Evolutionary conservation across 2,888 invertebrate species (phyloP), one percentile per base, ranked within the genome.

Genomic region (Napeogenes sylphis): DNA sequence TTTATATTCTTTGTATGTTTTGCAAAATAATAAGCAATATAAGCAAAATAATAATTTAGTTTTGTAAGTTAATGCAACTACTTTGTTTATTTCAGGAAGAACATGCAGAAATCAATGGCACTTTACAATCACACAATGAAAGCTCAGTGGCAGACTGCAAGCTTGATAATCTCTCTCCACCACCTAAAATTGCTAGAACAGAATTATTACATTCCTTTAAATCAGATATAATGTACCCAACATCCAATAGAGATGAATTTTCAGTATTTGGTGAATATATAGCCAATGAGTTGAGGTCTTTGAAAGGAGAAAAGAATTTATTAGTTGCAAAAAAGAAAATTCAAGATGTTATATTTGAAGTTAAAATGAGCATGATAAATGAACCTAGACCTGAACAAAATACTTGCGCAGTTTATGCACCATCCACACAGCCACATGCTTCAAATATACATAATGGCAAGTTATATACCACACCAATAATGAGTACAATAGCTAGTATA

Each of bases 201-300:
- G 87, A 89, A 5, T 64, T 74, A 13, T 58, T 73, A 3, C 74
- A 75, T 32, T 67, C 76, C 13, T 70, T 75, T 3, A 84, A 85
- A 71, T 67, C 81, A 10, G 87, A 87, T 57, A 53, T 75, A 56
- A 59, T 71, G 1, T 81, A 77, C 55, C 71, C 80, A 2, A 51
- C 75, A 6, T 45, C 73, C 56, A 74, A 68, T 46, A 82, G 92
- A 65, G 92, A 93, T 72, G 92, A 93, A 65, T 92, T 91, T 71
- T 77, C 91, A 10, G 91, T 92, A 0, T 93, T 92, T 59, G 92
- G 93, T 6, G 93, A 93, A 79, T 92, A 92, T 67, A 82, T 93
- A 60, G 92, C 92, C 2, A 92, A 92, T 72, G 92, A 92, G 74
- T 79, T 92, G 69, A 81, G 93, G 5, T 91, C 91, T 46, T 80